Conservation (phyloP, 2,888 invertebrate genomes). For the Congeria kusceri region DNA sequence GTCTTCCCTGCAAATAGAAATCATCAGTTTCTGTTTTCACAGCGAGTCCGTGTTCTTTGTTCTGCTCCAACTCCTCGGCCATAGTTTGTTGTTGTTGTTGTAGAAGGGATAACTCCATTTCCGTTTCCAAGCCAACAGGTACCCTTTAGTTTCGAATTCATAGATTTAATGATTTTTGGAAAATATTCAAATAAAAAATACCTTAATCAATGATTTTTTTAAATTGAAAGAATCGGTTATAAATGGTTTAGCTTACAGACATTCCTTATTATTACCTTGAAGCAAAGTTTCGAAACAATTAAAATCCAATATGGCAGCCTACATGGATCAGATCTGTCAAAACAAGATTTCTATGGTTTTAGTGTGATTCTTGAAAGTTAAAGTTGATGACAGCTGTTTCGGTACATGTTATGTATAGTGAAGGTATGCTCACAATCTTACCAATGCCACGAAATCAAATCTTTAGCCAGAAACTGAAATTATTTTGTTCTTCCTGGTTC, state of each 20-base stretch:
- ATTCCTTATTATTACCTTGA: too few relatives aligned
- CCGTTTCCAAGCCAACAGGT: constrained; percentile 70
- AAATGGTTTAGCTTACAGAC: too few relatives aligned
- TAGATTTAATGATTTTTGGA: neutral
- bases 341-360: too few relatives aligned
- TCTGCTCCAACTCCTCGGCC: constrained; percentile 61
- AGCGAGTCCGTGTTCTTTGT: constrained; percentile 64
- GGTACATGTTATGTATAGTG: too few relatives aligned
- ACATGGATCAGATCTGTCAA: constrained; percentile 40
- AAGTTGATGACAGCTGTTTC: too few relatives aligned
- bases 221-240: neutral
- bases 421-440: too few relatives aligned
- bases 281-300: neutral
- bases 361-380: too few relatives aligned
- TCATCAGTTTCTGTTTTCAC: constrained; percentile 80
- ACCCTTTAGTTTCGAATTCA: constrained; percentile 30
- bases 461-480: too few relatives aligned
- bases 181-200: neutral
- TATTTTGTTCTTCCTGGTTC: too few relatives aligned
- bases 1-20: constrained; percentile 81
- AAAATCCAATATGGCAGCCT: constrained; percentile 67
- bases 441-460: too few relatives aligned
- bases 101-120: constrained; percentile 50
- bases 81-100: constrained; percentile 39
- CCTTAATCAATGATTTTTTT: neutral